Conservation (phyloP, 2,797 vertebrate genomes). For the Macropus fuliginosus region DNA sequence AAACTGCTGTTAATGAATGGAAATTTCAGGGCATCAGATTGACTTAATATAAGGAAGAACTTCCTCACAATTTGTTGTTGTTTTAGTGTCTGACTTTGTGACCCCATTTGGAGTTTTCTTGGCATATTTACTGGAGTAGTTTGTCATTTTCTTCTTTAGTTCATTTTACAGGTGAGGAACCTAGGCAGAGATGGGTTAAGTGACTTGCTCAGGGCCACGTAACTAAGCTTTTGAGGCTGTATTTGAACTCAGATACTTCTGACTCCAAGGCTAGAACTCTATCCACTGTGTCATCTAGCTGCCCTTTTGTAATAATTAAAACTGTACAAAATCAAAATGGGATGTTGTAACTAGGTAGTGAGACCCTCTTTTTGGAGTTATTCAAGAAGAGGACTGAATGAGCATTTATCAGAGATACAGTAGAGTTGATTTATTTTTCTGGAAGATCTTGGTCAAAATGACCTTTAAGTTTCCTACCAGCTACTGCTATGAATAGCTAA, state of each 20-base stretch:
- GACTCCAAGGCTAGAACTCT: neutral
- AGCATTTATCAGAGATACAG: neutral
- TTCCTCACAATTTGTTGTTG: neutral
- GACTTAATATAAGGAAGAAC: neutral
- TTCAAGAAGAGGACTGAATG: neutral
- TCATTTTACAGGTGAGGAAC: neutral
- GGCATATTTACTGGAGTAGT: neutral
- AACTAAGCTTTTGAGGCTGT: neutral
- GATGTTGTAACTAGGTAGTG: neutral
- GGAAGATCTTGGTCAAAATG: neutral
- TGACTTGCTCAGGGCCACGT: neutral
- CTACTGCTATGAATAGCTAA: neutral
- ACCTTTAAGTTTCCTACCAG: neutral
- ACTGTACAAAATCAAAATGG: neutral
- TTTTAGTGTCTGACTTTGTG: neutral
- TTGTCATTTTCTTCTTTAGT: neutral
- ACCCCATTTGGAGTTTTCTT: neutral
- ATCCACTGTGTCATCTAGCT: neutral
- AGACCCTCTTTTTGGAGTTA: neutral
- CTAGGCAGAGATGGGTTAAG: neutral
- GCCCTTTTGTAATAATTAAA: neutral
- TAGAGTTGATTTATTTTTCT: neutral
- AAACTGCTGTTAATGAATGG: neutral
- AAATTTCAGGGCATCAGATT: neutral
- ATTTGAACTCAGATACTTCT: neutral